Evolutionary conservation across 1,140 invertebrate genomes (phyloP).

Genomic region (Lordiphosa stackelbergi): DNA sequence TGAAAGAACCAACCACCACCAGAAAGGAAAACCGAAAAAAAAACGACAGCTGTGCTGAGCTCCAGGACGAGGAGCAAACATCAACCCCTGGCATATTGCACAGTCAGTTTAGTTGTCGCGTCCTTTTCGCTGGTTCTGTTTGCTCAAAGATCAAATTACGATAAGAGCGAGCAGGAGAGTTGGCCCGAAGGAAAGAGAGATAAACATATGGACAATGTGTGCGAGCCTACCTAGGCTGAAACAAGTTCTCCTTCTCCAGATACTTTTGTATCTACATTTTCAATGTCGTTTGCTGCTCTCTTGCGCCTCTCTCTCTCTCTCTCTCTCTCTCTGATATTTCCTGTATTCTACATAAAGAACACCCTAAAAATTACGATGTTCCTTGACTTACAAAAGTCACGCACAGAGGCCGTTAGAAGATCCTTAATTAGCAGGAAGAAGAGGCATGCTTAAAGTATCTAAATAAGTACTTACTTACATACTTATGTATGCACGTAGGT

Average conservation of each 20-base stretch:
- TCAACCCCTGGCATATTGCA: conserved; percentile 68
- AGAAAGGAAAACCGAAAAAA: conserved; percentile 25
- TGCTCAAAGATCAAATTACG: conserved; percentile 63
- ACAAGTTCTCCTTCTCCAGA: conserved; percentile 33
- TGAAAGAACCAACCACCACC: too few relatives aligned
- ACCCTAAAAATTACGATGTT: too few relatives aligned
- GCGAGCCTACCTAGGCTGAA: conserved; percentile 34
- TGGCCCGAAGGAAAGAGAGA: background rate
- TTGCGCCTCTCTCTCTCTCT: conserved; percentile 10
- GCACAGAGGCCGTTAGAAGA: too few relatives aligned
- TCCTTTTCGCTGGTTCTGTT: conserved; percentile 56
- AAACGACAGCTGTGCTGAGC: conserved; percentile 57
- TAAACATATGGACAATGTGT: conserved; percentile 7
- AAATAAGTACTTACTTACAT: too few relatives aligned
- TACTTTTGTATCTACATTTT: conserved; percentile 1
- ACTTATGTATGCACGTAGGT: too few relatives aligned
- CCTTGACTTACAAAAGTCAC: too few relatives aligned
- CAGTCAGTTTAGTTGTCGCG: conserved; percentile 36
- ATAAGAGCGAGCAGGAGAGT: conserved; percentile 27
- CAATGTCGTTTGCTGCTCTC: background rate
- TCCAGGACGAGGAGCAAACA: conserved; percentile 30
- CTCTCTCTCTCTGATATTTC: conserved; percentile 18
- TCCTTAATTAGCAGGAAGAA: too few relatives aligned
- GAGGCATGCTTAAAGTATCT: too few relatives aligned
- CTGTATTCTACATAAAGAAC: conserved; percentile 7